Evolutionary conservation across 2,797 vertebrate genomes (phyloP).

Genomic region (Acanthiza pusilla): DNA sequence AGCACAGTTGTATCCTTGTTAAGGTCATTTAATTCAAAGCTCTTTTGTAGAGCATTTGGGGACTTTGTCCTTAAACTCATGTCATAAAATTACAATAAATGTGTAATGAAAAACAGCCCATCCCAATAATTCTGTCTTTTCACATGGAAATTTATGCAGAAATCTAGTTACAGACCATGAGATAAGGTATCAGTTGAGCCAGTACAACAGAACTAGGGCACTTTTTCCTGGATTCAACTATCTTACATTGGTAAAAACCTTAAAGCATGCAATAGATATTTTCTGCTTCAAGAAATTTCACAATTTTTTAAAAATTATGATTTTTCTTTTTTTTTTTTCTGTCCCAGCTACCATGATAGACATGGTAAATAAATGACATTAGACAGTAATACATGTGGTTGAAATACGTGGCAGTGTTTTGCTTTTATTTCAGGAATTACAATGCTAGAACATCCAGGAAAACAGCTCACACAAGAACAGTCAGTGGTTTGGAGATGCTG

Average conservation of each 20-base stretch:
- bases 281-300: background rate
- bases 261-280: background rate
- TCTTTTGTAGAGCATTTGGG: background rate
- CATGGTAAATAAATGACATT: slow-evolving; percentile 28
- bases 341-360: background rate
- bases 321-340: background rate
- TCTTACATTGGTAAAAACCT: background rate
- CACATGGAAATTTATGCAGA: background rate
- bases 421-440: slow-evolving; percentile 85
- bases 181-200: background rate
- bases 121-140: background rate
- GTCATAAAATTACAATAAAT: background rate
- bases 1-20: fast-evolving
- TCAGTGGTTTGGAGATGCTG: slow-evolving; percentile 81
- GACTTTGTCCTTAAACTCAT: background rate
- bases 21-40: background rate
- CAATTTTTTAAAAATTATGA: background rate
- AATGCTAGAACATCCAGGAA: slow-evolving; percentile 84
- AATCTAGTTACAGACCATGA: background rate
- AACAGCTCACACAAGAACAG: slow-evolving; percentile 83
- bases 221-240: background rate
- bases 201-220: background rate
- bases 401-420: slow-evolving; percentile 76
- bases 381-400: slow-evolving; percentile 66
- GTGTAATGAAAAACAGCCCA: background rate